Evolutionary conservation across 2,797 vertebrate genomes (phyloP), one percentile per base, ranked within the genome.

Genomic region (Antrozous pallidus): DNA sequence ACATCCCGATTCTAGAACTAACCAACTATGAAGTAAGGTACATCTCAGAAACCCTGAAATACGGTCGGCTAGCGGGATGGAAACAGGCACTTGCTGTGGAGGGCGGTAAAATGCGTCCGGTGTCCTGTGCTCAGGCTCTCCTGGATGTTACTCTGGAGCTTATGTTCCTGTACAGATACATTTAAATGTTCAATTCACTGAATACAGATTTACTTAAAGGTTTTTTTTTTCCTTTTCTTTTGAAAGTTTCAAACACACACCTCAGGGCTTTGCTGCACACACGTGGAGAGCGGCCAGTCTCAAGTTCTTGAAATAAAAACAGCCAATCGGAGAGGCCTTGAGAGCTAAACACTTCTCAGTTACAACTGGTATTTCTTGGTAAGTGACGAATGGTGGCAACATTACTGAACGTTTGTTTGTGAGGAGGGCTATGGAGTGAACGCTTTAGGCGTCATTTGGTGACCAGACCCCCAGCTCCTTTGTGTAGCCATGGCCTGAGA

Each of bases 221-320:
- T 80, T 33, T 33, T 90, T 42, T 33, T 90, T 42, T 54, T 51
- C 7, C 40, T 12, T 90, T 38, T 36, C 40, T 84, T 69, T 69
- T 33, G 24, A 31, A 45, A 80, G 10, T 58, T 71, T 38, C 47
- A 33, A 79, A 86, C 69, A 73, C 78, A n/a, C 14, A 93, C n/a
- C 24, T 87, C 69, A 58, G 86, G 90, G 28, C 51, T 97, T 88
- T 90, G 88, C 74, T 94, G 91, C 95, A 73, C 79, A 90, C 24
- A 78, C 18, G 47, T 6, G 49, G 79, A 96, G 63, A 94, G 70
- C 26, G 69, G 61, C 63, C 90, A 88, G 49, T 9, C 42, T 4
- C 4, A 97, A 96, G 63, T 90, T 96, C 24, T 1, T 94, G 33
- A 95, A 92, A 96, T 77, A 58, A 84, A 81, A 94, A 65, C 81